Base-by-base conservation (phyloP, 2,888 invertebrate species). In the Cephus runcator region DNA sequence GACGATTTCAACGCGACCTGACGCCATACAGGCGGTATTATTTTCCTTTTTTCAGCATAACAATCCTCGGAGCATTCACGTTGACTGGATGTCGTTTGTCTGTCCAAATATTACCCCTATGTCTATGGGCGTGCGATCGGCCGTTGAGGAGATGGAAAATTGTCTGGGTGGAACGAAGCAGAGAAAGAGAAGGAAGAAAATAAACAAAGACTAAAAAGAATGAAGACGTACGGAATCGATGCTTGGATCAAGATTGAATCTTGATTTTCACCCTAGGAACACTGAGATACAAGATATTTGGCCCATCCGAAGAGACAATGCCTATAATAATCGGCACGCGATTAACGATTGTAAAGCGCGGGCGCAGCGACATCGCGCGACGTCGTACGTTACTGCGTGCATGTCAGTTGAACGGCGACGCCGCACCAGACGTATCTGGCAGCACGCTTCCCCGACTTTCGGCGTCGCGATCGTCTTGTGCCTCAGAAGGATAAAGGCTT, bases 351-450 rank as follows among this genome's bases (percentile, higher is more conserved):
- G 80, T 79, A 30, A 68, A 35, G 73, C 75, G 34, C 84, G 81
- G 71, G 69, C 79, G 74, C 75, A 35, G 75, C 34, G 69, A 36
- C 40, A 33, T 71, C 31, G 68, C 71, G 78, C 75, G 77, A 34
- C 75, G 77, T 80, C 36, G 73, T 73, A 12, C 79, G 83, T 84
- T 81, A 82, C 85, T 83, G 83, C 83, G 81, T 80, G 82, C 84
- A 85, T 86, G 86, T 87, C 88, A 89, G 89, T 89, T 81, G 85
- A 84, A 88, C 88, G 86, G 87, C 86, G 88, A 86, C 87, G 88
- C 88, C 87, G 89, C 84, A 88, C 81, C 88, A 86, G 87, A 88
- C 87, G 85, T 87, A 88, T 84, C 81, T 80, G 83, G 76, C 68
- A 81, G 80, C 80, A 83, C 86, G 84, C 82, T 71, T 71, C 31